Base-by-base conservation (phyloP, 2,797 vertebrate genomes). In the Phataginus tricuspis region DNA sequence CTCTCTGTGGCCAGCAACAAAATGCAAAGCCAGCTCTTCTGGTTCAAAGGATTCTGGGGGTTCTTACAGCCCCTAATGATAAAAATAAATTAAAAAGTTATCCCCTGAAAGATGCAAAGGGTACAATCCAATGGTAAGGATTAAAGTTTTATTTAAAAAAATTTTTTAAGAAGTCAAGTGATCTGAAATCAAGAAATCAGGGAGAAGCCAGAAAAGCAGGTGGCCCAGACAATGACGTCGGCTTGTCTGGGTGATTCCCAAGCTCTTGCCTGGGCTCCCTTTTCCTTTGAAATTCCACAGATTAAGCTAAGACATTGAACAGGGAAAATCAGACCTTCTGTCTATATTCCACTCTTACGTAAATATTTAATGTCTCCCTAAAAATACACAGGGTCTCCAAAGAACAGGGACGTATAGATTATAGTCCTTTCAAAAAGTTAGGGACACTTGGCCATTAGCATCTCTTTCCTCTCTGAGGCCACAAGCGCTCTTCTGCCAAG, bases 281-380 rank as follows among this genome's bases (percentile, higher is more conserved):
- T 34, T 39, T 55, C 71, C 34, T 78, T 27, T 34, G 21, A 86
- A 78, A 78, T 12, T 64, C 55, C 63, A 57, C 42, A 69, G 27
- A 37, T 55, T 42, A 53, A 94, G 42, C 39, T 63, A 61, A 39
- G 34, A 94, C 5, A 37, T 78, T 61, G 64, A 42, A 68, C 59
- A 27, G 66, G 87, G 85, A 71, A 92, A 94, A 90, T 72, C 78
- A 94, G 39, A 82, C 12, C 23, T 89, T 66, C 45, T 93, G 42
- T 59, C 29, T 42, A 15, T 39, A 66, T 45, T 77, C 29, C 53
- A 53, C 59, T 64, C 29, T 69, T 39, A 37, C 23, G 37, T 55
- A 79, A 89, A 68, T 72, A 61, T 29, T 68, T 72, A 42, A 0
- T 29, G 5, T 7, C 3, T 34, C 39, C 37, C 13, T 11, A 16